These are phyloP conservation scores for Capromys pilorides DNA, from an alignment of 2,797 vertebrate species.

Conservation along the genomic window DNA sequence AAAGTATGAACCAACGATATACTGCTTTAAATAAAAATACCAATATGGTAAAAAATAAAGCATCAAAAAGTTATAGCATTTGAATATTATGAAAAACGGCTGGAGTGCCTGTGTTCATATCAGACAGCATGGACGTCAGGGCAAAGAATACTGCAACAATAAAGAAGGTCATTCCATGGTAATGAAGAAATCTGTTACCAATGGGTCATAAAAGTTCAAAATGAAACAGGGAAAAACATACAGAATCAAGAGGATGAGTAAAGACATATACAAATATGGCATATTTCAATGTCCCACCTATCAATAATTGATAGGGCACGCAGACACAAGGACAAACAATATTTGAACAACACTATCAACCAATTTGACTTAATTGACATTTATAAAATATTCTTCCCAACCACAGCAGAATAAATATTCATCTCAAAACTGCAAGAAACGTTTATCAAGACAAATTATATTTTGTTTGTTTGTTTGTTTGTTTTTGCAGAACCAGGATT, in stretches of 20 bases:
- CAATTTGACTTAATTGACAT: neutral
- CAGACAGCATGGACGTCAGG: neutral
- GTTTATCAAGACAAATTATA: neutral
- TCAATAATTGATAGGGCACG: neutral
- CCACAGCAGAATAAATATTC: neutral
- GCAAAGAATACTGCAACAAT: neutral
- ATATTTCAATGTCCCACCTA: neutral
- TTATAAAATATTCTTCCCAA: neutral
- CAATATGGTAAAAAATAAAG: neutral
- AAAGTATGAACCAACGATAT: neutral
- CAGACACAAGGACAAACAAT: neutral
- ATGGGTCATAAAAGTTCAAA: neutral
- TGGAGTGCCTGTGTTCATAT: neutral
- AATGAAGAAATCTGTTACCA: neutral
- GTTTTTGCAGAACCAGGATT: no score
- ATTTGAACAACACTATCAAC: neutral
- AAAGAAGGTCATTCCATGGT: neutral
- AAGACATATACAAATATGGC: neutral
- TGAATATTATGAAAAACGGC: neutral
- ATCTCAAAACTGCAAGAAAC: neutral
- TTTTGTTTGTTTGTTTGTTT: no score
- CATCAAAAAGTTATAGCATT: neutral
- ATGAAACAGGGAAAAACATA: constrained; percentile 15
- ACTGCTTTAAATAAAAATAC: neutral
- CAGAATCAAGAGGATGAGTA: neutral